Evolutionary conservation across 1,140 invertebrate species (phyloP), one percentile per base, ranked within the genome.

Genomic region (Panagrolaimus sp.): DNA sequence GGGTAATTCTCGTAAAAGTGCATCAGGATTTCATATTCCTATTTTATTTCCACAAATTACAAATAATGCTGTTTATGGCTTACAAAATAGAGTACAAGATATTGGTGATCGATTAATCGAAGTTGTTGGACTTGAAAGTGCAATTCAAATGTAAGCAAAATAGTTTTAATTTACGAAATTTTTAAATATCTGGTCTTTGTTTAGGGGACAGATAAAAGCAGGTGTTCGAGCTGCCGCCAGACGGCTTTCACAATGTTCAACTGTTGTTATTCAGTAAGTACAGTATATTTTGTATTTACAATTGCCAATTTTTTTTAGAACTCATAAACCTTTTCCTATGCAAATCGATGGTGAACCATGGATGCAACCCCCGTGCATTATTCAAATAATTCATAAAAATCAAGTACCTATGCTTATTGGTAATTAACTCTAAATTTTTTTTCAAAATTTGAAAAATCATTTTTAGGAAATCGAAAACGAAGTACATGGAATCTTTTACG

Each of bases 81-180:
- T 79, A 7, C 78, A 79, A 43, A 67, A 76, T 45, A 47, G 79
- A 63, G 76, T 83, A 45, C 82, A 83, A 65, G 94, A 96, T 87
- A 93, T 96, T 79, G 94, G 94, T 0, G 94, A 97, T 84, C 90
- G 90, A 78, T 84, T 94, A 55, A 96, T 97, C 79, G 94, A 97
- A 86, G 93, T 96, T 0, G 94, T 96, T 68, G 94, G 94, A 1
- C 85, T 96, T 69, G 93, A 96, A 84, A 94, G 93, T 81, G 94
- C 92, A 82, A 87, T 97, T 71, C 94, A 96, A 81, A 94, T 95
- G 89, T 38, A 38, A 38, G 32, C 32, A 38, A 38, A 38, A 38
- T 7, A 38, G 32, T 38, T 2, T 38, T n/a, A n/a, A n/a, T n/a
- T n/a, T n/a, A n/a, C n/a, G n/a, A n/a, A n/a, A n/a, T 38, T 38